Conservation (phyloP, 1,140 invertebrate genomes). For the Sycophaga agraensis region DNA sequence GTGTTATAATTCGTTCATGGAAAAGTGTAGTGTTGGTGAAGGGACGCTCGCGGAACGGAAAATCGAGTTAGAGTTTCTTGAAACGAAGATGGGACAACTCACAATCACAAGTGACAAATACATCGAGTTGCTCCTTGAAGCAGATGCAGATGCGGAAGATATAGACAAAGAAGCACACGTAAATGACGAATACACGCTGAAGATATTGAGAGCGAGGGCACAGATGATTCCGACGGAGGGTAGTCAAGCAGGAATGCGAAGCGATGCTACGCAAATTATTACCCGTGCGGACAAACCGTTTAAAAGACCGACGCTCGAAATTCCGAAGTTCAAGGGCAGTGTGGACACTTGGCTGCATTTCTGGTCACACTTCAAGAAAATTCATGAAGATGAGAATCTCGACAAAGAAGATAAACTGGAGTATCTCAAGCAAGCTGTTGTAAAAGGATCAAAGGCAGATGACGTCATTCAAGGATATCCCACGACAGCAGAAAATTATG, state of each 20-base stretch:
- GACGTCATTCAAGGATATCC: slow-evolving; percentile 32
- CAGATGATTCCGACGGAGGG: no score
- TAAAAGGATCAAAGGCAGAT: slow-evolving; percentile 25
- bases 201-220: not conserved
- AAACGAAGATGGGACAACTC: not conserved
- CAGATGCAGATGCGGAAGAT: not conserved
- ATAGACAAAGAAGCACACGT: not conserved
- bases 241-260: no score
- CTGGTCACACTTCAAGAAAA: slow-evolving; percentile 46
- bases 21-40: slow-evolving; percentile 7
- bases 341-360: slow-evolving; percentile 45
- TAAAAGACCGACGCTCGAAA: slow-evolving; percentile 39
- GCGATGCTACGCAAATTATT: not conserved
- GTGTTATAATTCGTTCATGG: slow-evolving; percentile 2
- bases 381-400: slow-evolving; percentile 42
- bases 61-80: not conserved
- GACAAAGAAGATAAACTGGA: slow-evolving; percentile 39
- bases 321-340: slow-evolving; percentile 41
- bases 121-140: not conserved
- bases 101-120: not conserved
- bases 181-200: not conserved
- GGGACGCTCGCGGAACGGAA: slow-evolving; percentile 28
- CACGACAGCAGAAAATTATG: slow-evolving; percentile 7
- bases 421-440: slow-evolving; percentile 34
- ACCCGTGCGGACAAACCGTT: not conserved